These are phyloP conservation scores for Drosophila ironensis DNA, from an alignment of 1,140 invertebrate species.

Conservation along the genomic window DNA sequence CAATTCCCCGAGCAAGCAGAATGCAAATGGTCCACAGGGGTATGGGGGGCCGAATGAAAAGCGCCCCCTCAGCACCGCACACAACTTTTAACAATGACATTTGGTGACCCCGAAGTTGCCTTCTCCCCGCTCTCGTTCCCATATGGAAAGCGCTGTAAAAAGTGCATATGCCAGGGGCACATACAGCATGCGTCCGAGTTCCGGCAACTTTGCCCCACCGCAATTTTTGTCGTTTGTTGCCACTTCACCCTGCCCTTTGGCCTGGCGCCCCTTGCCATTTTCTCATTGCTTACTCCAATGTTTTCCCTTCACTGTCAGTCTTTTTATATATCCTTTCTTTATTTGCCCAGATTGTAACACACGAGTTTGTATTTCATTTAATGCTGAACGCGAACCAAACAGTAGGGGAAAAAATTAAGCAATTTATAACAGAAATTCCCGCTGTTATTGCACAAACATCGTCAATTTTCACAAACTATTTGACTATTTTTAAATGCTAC, in stretches of 20 bases:
- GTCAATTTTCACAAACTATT: conserved; percentile 33
- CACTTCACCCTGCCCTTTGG: too few relatives aligned
- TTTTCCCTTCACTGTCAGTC: not conserved
- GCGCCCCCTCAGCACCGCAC: not conserved
- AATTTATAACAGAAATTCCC: conserved; percentile 26
- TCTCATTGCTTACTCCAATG: not conserved
- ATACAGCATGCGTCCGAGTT: conserved; percentile 16
- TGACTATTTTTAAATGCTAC: conserved; percentile 15
- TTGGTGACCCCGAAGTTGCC: conserved; percentile 19
- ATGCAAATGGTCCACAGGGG: not conserved
- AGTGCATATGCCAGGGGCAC: conserved; percentile 38
- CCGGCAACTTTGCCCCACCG: conserved; percentile 26
- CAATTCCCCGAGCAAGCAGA: conserved; percentile 4
- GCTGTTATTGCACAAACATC: conserved; percentile 27
- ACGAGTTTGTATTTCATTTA: conserved; percentile 53
- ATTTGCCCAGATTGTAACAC: conserved; percentile 59
- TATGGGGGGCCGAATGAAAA: not conserved
- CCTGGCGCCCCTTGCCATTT: too few relatives aligned
- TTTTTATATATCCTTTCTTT: conserved; percentile 19
- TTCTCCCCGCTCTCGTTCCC: not conserved
- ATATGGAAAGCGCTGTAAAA: conserved; percentile 27
- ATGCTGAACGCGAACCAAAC: conserved; percentile 16
- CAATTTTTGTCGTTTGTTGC: conserved; percentile 60
- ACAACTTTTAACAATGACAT: conserved; percentile 64
- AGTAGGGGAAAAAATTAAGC: conserved; percentile 32